Evolutionary conservation across 2,888 invertebrate species (phyloP), one percentile per base, ranked within the genome.

Genomic region (Lacanobia wlatinum): DNA sequence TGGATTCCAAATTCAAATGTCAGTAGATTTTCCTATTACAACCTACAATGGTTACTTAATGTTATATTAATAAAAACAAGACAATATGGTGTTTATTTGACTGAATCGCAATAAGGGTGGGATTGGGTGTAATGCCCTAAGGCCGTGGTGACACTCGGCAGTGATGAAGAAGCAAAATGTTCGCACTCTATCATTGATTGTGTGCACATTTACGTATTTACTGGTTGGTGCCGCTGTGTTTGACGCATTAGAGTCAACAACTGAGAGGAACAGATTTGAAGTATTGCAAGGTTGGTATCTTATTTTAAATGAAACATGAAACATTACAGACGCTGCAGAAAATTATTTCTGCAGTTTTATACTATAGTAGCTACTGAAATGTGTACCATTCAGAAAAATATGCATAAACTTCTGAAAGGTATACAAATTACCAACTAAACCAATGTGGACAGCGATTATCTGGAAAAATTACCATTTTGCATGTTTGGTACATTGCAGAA

Each of bases 161-260:
- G 96, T 95, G 93, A 99, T 99, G 99, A 99, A 99, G 98, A 99
- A 99, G 97, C 99, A 99, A 98, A 99, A 99, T 98, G 99, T 99
- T 96, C 99, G 99, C 97, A 99, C 99, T 97, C 97, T 99, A 97
- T 99, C 99, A 93, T 98, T 99, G 97, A 99, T 99, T 97, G 99
- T 99, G 97, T 99, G 99, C 97, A 99, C 99, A 96, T 99, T 99
- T 97, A 99, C 99, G 91, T 99, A 99, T 96, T 97, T 99, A 95
- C 97, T 99, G 90, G 98, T 99, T 87, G 99, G 99, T 93, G 99
- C 99, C 84, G 99, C 99, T 88, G 99, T 99, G 91, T 99, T 99
- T 97, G 97, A 99, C 97, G 99, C 99, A 77, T 97, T 99, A 88
- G 99, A 99, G 97, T 99, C 99, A 88, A 98, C 98, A 93, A 99